Conservation (phyloP, 2,797 vertebrate species). For the Furcifer pardalis region DNA sequence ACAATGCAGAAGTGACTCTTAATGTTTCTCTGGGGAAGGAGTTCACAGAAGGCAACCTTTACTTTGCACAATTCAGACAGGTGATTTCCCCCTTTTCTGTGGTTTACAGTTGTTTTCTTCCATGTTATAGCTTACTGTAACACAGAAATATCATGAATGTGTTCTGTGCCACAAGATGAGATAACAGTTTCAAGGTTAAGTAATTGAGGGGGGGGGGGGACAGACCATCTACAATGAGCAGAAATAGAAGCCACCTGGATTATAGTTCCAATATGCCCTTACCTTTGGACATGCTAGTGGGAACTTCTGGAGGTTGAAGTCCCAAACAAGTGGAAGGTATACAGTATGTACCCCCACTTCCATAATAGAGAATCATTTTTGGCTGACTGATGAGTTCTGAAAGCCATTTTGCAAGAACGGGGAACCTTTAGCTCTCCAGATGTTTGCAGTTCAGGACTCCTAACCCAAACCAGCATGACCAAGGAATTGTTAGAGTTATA, state of each 20-base stretch:
- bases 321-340: background rate
- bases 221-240: no score
- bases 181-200: background rate
- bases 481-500: no score
- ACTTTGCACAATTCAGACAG: conserved; percentile 92
- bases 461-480: no score
- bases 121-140: background rate
- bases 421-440: no score
- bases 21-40: conserved; percentile 90
- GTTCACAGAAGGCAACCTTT: conserved; percentile 91
- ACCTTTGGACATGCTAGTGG: background rate
- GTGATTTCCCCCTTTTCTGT: conserved; percentile 66
- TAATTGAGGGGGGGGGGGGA: no score
- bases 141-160: background rate
- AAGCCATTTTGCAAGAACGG: no score
- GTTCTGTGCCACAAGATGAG: background rate
- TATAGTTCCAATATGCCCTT: background rate
- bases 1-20: conserved; percentile 94
- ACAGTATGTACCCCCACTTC: no score
- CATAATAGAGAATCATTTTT: no score
- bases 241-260: background rate
- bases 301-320: background rate
- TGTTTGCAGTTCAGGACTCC: no score
- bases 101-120: background rate
- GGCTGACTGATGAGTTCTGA: background rate